A percentile compares a stretch with the other conserved stretches of the same genome.
These are phyloP conservation scores for Xyliphius kryptos DNA, from an alignment of 2,113 vertebrate species.

Conservation along the genomic window DNA sequence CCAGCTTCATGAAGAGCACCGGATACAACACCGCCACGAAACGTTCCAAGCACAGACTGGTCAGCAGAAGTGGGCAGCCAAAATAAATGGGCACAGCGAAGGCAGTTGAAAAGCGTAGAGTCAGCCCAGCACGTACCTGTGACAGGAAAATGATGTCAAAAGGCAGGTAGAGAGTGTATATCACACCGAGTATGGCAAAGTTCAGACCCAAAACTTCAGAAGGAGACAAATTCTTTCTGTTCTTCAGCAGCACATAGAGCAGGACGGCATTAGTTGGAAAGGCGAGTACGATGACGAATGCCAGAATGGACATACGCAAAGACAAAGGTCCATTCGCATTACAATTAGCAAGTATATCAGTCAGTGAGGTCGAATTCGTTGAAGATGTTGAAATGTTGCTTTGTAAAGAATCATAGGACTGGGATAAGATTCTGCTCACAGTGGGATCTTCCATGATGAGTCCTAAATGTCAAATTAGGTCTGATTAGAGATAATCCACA, in stretches of 20 bases:
- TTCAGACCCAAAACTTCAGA: constrained; percentile 49
- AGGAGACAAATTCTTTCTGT: constrained; percentile 25
- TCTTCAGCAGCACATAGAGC: constrained; percentile 41
- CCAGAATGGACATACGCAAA: constrained; percentile 7
- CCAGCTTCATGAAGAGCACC: constrained; percentile 43
- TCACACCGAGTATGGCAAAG: constrained; percentile 34
- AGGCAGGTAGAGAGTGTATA: constrained; percentile 41
- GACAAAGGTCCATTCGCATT: neutral
- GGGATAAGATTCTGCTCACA: neutral
- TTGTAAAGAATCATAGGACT: neutral
- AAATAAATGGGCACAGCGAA: constrained; percentile 41
- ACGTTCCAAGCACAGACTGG: constrained; percentile 57
- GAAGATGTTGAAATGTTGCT: neutral
- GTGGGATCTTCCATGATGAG: constrained; percentile 1
- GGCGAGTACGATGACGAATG: constrained; percentile 21
- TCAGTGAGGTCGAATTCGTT: neutral
- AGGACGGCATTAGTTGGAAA: constrained; percentile 37
- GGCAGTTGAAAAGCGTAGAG: neutral
- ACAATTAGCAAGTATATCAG: constrained; percentile 7
- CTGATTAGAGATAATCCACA: too few species aligned
- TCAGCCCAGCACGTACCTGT: neutral
- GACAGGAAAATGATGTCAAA: constrained; percentile 20
- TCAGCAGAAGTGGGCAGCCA: constrained; percentile 53
- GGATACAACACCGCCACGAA: constrained; percentile 45
- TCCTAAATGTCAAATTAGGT: neutral